phyloP scores from a whole-genome alignment of 1,140 invertebrate genomes.

The Drosophila parabipectinata region DNA sequence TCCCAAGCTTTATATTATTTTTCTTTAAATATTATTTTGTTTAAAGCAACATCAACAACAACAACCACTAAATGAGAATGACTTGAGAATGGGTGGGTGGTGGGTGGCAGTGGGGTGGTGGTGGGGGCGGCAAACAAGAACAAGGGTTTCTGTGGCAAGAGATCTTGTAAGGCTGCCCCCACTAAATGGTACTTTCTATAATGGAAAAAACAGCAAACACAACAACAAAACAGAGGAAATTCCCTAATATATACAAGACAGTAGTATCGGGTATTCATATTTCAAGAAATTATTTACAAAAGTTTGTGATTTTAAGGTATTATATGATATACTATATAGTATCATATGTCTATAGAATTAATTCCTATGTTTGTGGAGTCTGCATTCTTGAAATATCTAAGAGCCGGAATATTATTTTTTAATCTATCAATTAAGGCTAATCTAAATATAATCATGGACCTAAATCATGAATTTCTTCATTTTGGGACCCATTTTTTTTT shows the following conservation, averaged over 20 bases:
- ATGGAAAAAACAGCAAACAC: background rate
- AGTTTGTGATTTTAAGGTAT: background rate
- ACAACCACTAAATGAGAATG: slow-evolving; percentile 44
- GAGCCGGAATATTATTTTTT: too few relatives aligned
- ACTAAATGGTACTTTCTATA: background rate
- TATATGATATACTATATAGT: too few relatives aligned
- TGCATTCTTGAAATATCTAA: too few relatives aligned
- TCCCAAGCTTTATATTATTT: background rate
- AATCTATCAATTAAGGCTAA: too few relatives aligned
- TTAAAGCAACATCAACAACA: slow-evolving; percentile 57
- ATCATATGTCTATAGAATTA: too few relatives aligned
- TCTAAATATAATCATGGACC: too few relatives aligned
- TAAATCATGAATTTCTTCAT: too few relatives aligned
- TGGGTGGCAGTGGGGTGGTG: background rate
- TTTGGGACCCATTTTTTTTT: too few relatives aligned
- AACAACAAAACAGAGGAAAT: background rate
- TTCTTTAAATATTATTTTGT: slow-evolving; percentile 2
- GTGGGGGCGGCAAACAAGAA: background rate
- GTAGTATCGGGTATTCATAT: background rate
- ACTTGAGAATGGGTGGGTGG: background rate
- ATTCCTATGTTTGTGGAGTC: too few relatives aligned
- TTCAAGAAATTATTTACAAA: background rate
- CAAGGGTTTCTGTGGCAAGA: background rate
- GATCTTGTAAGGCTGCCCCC: slow-evolving; percentile 23
- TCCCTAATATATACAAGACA: background rate